Conservation (phyloP, 2,888 invertebrate species). For the Pyralis farinalis region DNA sequence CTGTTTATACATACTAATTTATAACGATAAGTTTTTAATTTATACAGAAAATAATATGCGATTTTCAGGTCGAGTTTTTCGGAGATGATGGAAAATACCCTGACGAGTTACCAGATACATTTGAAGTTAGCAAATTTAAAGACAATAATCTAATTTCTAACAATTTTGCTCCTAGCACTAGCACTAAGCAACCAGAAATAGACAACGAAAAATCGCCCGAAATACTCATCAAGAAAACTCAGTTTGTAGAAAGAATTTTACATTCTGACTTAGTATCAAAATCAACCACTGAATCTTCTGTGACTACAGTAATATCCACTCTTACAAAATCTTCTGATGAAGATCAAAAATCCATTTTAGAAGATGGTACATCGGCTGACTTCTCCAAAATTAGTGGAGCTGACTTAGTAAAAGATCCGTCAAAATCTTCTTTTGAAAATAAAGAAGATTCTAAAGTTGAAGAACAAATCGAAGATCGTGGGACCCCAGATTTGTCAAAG, state of each 20-base stretch:
- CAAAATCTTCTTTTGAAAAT: constrained; percentile 63
- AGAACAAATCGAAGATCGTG: constrained; percentile 59
- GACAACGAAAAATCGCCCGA: constrained; percentile 40
- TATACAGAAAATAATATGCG: neutral
- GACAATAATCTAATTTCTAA: constrained; percentile 23
- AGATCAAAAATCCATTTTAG: constrained; percentile 66
- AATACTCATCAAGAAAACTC: constrained; percentile 45
- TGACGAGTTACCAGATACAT: constrained; percentile 33
- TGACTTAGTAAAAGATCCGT: constrained; percentile 65
- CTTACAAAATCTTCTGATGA: constrained; percentile 73
- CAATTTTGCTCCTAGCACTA: constrained; percentile 32
- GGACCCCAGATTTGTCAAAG: constrained; percentile 70
- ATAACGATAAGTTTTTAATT: neutral
- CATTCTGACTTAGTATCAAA: constrained; percentile 63
- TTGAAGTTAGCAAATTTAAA: constrained; percentile 25
- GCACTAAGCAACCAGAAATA: constrained; percentile 25
- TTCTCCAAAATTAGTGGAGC: constrained; percentile 72
- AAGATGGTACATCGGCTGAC: constrained; percentile 71
- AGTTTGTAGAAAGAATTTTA: constrained; percentile 51
- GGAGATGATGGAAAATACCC: constrained; percentile 53
- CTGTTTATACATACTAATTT: neutral
- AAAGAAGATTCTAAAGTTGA: constrained; percentile 64
- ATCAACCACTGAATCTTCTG: constrained; percentile 73
- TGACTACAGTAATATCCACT: constrained; percentile 69
- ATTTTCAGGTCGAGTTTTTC: constrained; percentile 58